phyloP scores from a whole-genome alignment of 1,140 invertebrate genomes.

The Atta colombica region DNA sequence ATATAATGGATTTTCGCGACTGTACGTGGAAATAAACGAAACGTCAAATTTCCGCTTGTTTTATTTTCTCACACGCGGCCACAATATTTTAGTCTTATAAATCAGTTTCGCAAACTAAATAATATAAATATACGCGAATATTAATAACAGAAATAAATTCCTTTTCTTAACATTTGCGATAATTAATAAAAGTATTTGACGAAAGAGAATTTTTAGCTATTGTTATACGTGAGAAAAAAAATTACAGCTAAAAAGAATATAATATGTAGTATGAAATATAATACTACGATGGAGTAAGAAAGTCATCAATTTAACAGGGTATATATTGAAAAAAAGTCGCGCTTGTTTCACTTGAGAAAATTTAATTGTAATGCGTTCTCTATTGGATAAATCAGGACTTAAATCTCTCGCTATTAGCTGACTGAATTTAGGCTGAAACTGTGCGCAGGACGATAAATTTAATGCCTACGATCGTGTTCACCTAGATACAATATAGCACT shows the following conservation, averaged over 20 bases:
- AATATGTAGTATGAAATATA: neutral
- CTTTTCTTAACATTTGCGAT: neutral
- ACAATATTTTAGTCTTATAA: conserved; percentile 43
- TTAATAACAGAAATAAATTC: conserved; percentile 12
- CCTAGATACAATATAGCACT: conserved; percentile 13
- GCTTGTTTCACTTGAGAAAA: neutral
- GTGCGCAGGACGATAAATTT: conserved; percentile 83
- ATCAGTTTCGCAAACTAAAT: neutral
- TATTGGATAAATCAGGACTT: conserved; percentile 81
- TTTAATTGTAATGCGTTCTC: conserved; percentile 56
- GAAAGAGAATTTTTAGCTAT: neutral
- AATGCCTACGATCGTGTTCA: conserved; percentile 67
- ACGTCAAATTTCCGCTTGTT: conserved; percentile 27
- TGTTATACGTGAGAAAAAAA: neutral
- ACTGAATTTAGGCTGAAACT: conserved; percentile 83
- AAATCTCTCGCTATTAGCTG: conserved; percentile 80
- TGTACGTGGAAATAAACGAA: conserved; percentile 41
- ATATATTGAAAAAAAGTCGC: neutral
- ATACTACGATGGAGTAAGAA: neutral
- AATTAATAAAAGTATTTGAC: neutral
- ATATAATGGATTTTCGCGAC: conserved; percentile 49
- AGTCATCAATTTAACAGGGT: neutral
- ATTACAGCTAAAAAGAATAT: neutral
- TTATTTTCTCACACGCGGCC: conserved; percentile 19
- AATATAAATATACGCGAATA: neutral